Evolutionary conservation across 2,797 vertebrate genomes (phyloP).

Genomic region (Enteromius mattozi): DNA sequence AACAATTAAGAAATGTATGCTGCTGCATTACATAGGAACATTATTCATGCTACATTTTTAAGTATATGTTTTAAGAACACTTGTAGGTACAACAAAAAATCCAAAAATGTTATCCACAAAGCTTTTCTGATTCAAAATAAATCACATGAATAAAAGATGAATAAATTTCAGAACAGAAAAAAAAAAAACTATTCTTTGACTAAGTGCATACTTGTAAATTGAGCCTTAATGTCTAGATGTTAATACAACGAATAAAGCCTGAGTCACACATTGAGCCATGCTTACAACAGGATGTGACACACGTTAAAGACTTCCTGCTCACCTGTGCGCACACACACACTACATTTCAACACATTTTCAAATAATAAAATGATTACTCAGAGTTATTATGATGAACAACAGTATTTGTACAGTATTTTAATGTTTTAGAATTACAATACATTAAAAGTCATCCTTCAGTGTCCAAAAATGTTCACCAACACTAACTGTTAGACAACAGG

Average conservation of each 20-base stretch:
- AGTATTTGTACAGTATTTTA: background rate
- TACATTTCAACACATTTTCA: background rate
- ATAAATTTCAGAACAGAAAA: background rate
- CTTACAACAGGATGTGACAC: constrained; percentile 42
- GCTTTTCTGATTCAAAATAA: background rate
- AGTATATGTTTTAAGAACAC: background rate
- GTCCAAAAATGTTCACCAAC: background rate
- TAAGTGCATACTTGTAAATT: background rate
- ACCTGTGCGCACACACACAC: background rate
- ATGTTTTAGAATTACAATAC: background rate
- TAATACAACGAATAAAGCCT: constrained; percentile 9
- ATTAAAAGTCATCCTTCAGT: background rate
- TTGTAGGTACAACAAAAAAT: background rate
- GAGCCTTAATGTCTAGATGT: background rate
- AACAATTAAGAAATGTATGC: background rate
- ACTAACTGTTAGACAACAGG: background rate
- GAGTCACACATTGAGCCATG: constrained; percentile 7
- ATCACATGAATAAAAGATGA: background rate
- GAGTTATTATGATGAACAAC: background rate
- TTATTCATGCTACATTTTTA: background rate
- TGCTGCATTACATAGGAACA: background rate
- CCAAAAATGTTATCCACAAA: background rate
- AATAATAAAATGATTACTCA: background rate
- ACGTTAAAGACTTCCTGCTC: constrained; percentile 1
- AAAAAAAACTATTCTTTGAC: background rate